Evolutionary conservation across 1,140 invertebrate genomes (phyloP).

Genomic region (Pachypeltis micranthus): DNA sequence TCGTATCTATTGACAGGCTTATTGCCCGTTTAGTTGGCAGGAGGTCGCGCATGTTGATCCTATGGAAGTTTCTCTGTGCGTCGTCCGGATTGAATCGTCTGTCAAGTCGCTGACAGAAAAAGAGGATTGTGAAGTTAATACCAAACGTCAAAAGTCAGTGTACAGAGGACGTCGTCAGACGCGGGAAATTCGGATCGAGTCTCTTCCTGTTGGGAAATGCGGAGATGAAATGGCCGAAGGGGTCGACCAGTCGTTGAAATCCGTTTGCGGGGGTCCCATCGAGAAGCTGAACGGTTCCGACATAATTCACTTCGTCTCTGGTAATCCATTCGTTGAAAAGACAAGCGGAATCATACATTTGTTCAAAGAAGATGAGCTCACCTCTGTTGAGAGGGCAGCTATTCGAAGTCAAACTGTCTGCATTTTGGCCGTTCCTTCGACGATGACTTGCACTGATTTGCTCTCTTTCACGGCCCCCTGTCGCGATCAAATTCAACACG

Average conservation of each 20-base stretch:
- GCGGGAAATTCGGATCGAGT: slow-evolving; percentile 51
- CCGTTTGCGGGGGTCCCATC: slow-evolving; percentile 31
- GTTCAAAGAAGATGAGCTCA: slow-evolving; percentile 80
- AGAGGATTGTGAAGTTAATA: neutral
- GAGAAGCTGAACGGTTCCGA: slow-evolving; percentile 30
- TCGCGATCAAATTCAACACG: slow-evolving; percentile 75
- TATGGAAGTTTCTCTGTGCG: slow-evolving; percentile 16
- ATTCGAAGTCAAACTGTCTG: slow-evolving; percentile 77
- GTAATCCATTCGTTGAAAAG: slow-evolving; percentile 93
- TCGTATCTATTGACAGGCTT: neutral
- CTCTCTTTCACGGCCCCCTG: slow-evolving; percentile 91
- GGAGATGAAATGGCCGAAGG: slow-evolving; percentile 30
- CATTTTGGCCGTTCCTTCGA: slow-evolving; percentile 83
- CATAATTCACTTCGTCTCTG: slow-evolving; percentile 72
- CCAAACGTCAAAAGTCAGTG: slow-evolving; percentile 13
- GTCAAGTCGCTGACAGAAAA: neutral
- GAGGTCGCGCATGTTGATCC: neutral
- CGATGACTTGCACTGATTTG: slow-evolving; percentile 85
- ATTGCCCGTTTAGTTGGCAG: neutral
- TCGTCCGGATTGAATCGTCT: slow-evolving; percentile 15
- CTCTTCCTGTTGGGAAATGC: slow-evolving; percentile 37
- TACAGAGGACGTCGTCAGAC: slow-evolving; percentile 43
- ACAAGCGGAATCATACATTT: slow-evolving; percentile 93
- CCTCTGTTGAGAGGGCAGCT: slow-evolving; percentile 35
- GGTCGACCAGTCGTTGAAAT: slow-evolving; percentile 10